phyloP scores from a whole-genome alignment of 1,140 invertebrate genomes.

The Drosophila lacteicornis region DNA sequence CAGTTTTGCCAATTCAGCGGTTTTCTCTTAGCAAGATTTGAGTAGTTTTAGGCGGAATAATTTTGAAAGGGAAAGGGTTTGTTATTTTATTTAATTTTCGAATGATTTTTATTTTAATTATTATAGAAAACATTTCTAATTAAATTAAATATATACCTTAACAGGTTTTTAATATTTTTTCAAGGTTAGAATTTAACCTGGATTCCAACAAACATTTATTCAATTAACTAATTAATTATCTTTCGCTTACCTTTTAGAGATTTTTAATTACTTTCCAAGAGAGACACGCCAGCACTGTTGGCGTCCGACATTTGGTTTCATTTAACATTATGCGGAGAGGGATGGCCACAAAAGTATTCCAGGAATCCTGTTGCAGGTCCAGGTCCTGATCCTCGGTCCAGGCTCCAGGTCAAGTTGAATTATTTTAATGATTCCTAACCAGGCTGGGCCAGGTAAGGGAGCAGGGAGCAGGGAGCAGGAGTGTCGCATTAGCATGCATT shows the following conservation, averaged over 20 bases:
- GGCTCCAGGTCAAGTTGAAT: slow-evolving; percentile 54
- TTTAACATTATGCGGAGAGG: slow-evolving; percentile 26
- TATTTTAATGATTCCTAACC: slow-evolving; percentile 62
- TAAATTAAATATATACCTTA: no score
- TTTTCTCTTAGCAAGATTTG: background rate
- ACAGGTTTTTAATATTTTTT: no score
- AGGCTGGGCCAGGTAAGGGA: slow-evolving; percentile 5
- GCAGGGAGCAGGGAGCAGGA: background rate
- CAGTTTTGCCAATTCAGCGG: background rate
- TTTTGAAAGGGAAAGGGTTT: background rate
- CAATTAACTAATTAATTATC: no score
- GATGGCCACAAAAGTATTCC: slow-evolving; percentile 30
- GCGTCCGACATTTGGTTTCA: slow-evolving; percentile 30
- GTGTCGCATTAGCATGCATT: slow-evolving; percentile 69
- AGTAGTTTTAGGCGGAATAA: background rate
- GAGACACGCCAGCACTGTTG: background rate
- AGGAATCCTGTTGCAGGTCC: slow-evolving; percentile 30
- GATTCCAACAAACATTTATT: no score
- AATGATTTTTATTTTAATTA: background rate
- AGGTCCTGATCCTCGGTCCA: slow-evolving; percentile 27
- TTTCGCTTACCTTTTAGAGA: no score
- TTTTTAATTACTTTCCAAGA: background rate
- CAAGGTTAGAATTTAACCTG: no score
- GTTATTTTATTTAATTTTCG: fast-evolving
- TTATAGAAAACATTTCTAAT: no score